Base-by-base conservation (phyloP, 1,140 invertebrate species). In the Metaphire vulgaris region DNA sequence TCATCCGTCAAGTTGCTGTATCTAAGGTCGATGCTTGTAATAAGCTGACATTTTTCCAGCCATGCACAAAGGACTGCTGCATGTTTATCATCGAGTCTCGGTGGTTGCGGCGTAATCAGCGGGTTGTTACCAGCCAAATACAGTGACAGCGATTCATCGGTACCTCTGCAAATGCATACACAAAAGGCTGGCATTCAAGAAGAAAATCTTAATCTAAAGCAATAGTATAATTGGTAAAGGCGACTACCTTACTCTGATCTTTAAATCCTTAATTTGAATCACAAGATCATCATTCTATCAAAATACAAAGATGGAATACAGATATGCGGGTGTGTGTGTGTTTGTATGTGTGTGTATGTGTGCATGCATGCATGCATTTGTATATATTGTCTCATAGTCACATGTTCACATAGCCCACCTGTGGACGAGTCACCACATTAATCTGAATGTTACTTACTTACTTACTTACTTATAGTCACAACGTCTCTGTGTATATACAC, bases 91-190 rank as follows among this genome's bases (percentile, higher is more conserved):
- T 67, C 80, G 2, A 86, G 74, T 70, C 83, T 81, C 2, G 66
- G 33, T 12, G 41, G 41, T 12, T 56, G 6, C 16, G 77, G 79
- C 0, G 74, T 33, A 69, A 85, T 78, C 15, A 85, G 77, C n/a
- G 84, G 79, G 76, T 85, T 84, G 79, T 86, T 85, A 31, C 85
- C 85, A 56, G 84, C 83, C 75, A 86, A 77, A 77, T 85, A 84
- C 65, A 86, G 78, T 1, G 72, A 73, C 56, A 56, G 41, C 41
- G 41, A 56, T 56, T 6, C 21, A 12, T 56, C 21, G 21, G 41
- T 21, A 56, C 41, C 21, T 21, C 41, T 56, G 21, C 21, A 56
- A 56, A 56, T 21, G 21, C 6, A 56, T 12, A 6, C 6, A 21
- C 41, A 6, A 56, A 56, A 21, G 21, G 41, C 41, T 12, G 41